Conservation (phyloP, 2,888 invertebrate species). For the Ecdyonurus torrentis region DNA sequence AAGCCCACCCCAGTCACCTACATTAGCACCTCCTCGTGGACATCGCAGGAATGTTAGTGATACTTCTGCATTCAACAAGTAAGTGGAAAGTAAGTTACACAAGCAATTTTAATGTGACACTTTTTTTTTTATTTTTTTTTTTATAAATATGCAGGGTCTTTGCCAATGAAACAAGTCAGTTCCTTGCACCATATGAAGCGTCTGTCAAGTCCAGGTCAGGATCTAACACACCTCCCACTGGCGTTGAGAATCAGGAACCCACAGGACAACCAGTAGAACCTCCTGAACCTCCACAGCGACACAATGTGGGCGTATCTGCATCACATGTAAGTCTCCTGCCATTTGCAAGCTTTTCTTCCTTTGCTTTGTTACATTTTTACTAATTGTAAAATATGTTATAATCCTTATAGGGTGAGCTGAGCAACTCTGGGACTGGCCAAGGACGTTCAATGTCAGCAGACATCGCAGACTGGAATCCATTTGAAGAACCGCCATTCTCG, state of each 20-base stretch:
- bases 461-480: constrained; percentile 66
- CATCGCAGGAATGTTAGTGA: constrained; percentile 72
- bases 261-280: neutral
- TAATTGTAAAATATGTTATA: neutral
- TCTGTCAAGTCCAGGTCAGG: constrained; percentile 38
- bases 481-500: constrained; percentile 54
- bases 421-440: constrained; percentile 23
- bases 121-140: neutral
- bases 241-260: constrained; percentile 6
- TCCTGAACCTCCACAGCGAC: constrained; percentile 10
- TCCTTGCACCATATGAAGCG: constrained; percentile 53
- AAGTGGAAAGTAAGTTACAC: too few species aligned
- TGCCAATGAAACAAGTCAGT: constrained; percentile 55
- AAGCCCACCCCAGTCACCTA: constrained; percentile 26
- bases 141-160: constrained; percentile 36
- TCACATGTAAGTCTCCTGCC: constrained; percentile 29
- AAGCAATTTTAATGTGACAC: neutral
- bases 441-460: constrained; percentile 35
- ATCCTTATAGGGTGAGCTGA: constrained; percentile 25
- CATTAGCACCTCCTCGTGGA: constrained; percentile 24
- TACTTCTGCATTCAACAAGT: constrained; percentile 68
- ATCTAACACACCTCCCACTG: constrained; percentile 25
- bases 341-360: too few species aligned
- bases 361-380: neutral
- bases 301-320: constrained; percentile 23